phyloP scores from a whole-genome alignment of 2,797 vertebrate species.

The Typhlichthys eigenmanni region DNA sequence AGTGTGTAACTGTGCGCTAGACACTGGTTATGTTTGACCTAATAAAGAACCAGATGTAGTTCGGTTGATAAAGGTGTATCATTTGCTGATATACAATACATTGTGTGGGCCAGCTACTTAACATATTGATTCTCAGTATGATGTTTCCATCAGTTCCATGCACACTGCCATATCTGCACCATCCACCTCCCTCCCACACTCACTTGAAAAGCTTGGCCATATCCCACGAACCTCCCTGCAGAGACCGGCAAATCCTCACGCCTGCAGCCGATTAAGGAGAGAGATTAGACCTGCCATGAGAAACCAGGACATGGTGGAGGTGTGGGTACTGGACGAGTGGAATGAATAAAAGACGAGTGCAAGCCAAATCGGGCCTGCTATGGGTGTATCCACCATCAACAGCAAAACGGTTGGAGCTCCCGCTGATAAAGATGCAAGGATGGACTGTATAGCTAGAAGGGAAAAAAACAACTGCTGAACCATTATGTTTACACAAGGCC shows the following conservation, averaged over 20 bases:
- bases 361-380: constrained; percentile 63
- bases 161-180: constrained; percentile 21
- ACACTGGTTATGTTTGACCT: no score
- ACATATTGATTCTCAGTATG: no score
- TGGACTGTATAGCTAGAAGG: constrained; percentile 29
- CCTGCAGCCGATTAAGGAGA: constrained; percentile 69
- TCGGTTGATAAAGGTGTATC: no score
- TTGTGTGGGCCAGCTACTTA: no score
- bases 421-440: constrained; percentile 66
- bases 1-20: no score
- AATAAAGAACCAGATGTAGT: no score
- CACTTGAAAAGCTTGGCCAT: constrained; percentile 50
- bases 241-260: constrained; percentile 72
- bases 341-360: constrained; percentile 73
- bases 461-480: constrained; percentile 25
- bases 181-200: constrained; percentile 17
- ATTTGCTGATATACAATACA: no score
- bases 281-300: constrained; percentile 73
- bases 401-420: constrained; percentile 53
- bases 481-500: constrained; percentile 62
- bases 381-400: constrained; percentile 59
- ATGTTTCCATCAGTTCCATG: no score
- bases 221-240: constrained; percentile 53
- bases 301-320: constrained; percentile 68
- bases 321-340: constrained; percentile 66